Conservation (phyloP, 2,888 invertebrate genomes). For the Adelphocoris suturalis region DNA sequence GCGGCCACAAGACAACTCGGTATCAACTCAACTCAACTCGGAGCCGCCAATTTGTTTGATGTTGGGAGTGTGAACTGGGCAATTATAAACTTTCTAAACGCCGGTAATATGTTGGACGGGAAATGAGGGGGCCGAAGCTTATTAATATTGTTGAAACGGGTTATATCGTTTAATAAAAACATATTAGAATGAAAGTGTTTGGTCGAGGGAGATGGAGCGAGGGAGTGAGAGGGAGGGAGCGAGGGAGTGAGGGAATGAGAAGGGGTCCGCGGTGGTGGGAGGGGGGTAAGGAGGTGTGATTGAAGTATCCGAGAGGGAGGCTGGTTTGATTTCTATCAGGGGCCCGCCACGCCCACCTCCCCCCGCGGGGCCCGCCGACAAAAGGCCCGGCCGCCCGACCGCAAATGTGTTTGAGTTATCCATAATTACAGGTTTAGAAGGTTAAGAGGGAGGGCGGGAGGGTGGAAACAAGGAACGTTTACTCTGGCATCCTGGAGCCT, state of each 20-base stretch:
- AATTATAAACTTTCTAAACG: constrained; percentile 54
- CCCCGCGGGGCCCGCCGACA: constrained; percentile 65
- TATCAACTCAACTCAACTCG: constrained; percentile 11
- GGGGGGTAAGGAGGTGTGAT: constrained; percentile 66
- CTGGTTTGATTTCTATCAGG: constrained; percentile 73
- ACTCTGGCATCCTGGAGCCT: constrained; percentile 56
- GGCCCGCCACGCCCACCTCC: constrained; percentile 70
- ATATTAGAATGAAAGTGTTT: constrained; percentile 63
- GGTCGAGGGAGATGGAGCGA: not conserved
- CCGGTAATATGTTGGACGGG: constrained; percentile 49
- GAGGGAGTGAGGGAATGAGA: constrained; percentile 47
- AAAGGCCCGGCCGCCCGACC: constrained; percentile 71
- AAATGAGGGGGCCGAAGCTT: constrained; percentile 48
- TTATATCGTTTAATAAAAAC: constrained; percentile 66
- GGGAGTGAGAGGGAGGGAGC: constrained; percentile 18
- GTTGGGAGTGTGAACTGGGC: constrained; percentile 52
- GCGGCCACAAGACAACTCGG: not conserved
- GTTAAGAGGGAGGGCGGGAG: constrained; percentile 25
- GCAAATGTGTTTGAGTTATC: constrained; percentile 74
- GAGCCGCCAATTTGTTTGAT: constrained; percentile 46
- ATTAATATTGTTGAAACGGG: constrained; percentile 64
- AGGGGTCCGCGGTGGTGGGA: no score
- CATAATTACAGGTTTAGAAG: constrained; percentile 72
- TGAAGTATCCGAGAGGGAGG: constrained; percentile 67
- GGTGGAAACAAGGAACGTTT: constrained; percentile 56